Evolutionary conservation across 2,888 invertebrate genomes (phyloP).

Genomic region (Amaurobius ferox): DNA sequence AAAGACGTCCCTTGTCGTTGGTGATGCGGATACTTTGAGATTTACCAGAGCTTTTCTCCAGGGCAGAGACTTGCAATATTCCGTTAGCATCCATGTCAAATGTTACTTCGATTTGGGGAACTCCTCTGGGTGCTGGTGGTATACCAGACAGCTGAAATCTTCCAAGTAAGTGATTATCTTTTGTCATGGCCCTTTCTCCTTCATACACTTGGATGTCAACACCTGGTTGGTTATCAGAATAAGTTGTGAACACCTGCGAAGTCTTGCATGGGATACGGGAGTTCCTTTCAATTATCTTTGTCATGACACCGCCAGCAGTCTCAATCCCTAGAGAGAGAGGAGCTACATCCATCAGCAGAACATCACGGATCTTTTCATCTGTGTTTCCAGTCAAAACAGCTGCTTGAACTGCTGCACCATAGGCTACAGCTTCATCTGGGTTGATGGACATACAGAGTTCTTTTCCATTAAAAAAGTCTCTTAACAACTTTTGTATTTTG

Average conservation of each 20-base stretch:
- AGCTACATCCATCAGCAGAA: conserved; percentile 88
- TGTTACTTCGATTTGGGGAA: no score
- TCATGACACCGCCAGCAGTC: conserved; percentile 83
- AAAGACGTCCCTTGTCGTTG: no score
- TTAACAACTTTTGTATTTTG: conserved; percentile 85
- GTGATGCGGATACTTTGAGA: no score
- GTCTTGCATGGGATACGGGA: conserved; percentile 88
- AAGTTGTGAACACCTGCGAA: conserved; percentile 89
- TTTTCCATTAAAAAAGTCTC: conserved; percentile 87
- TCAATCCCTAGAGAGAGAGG: conserved; percentile 82
- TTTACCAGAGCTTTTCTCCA: conserved; percentile 87
- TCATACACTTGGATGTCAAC: conserved; percentile 89
- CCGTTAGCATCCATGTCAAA: no score
- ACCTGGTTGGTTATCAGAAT: conserved; percentile 93
- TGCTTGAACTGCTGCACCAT: conserved; percentile 86
- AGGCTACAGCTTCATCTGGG: conserved; percentile 89
- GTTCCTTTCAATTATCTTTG: no score
- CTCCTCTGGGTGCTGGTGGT: no score
- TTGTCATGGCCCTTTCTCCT: conserved; percentile 91
- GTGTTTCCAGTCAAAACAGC: no score
- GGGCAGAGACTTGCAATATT: conserved; percentile 80
- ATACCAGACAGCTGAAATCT: conserved; percentile 81
- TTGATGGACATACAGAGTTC: conserved; percentile 86
- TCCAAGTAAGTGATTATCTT: conserved; percentile 88
- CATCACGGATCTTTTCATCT: conserved; percentile 83